Base-by-base conservation (phyloP, 2,888 invertebrate genomes). In the Athalia cordata region DNA sequence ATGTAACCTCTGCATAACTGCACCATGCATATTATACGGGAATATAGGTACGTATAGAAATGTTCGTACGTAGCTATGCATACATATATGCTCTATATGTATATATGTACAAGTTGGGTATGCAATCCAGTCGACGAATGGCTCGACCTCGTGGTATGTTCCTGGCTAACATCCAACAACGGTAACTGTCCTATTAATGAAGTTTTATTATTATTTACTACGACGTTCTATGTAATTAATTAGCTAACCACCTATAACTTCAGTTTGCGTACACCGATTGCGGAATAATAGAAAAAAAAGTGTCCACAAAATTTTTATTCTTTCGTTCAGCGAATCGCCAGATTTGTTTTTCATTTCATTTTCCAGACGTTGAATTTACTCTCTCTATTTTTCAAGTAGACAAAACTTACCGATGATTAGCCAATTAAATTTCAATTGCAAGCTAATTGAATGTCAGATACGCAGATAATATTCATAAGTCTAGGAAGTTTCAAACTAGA, bases 171-270 rank as follows among this genome's bases (percentile, higher is more conserved):
- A 85, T 87, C 77, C 77, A 77, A 67, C 87, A 87, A 86, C 84
- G 83, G 84, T 83, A 83, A 77, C 88, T 86, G 86, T 85, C 84
- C 83, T 88, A 88, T 88, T 89, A 88, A 89, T 89, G 86, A 87
- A 89, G 87, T 89, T 89, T 89, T 89, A 89, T 89, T 89, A 89
- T 89, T 89, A 89, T 89, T 89, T 89, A 89, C 87, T 84, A 86
- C 84, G 86, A 84, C 81, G 81, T 29, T 29, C 78, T n/a, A 70
- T 72, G 81, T 83, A 82, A 83, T 83, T 83, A 83, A 83, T 83
- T 83, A 77, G 81, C 81, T 80, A 83, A 82, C 72, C 47, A 43
- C 72, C 57, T 57, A 47, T 59, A 68, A 68, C 55, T 68, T 29
- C 29, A 29, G 29, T 29, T 29, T 29, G 29, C 29, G 29, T 29